Evolutionary conservation across 2,888 invertebrate genomes (phyloP).

Genomic region (Cataglyphis rosenhaueri): DNA sequence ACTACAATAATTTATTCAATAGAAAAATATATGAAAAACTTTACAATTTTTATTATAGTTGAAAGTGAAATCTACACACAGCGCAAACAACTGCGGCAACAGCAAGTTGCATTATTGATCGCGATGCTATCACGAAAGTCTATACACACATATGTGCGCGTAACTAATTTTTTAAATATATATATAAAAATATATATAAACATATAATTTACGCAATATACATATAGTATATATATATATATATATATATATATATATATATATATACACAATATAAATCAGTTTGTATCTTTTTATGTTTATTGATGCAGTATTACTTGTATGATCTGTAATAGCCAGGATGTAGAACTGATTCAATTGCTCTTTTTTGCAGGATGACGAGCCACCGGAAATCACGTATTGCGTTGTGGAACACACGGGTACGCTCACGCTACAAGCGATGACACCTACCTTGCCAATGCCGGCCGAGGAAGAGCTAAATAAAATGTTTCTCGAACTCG

Average conservation of each 20-base stretch:
- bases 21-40: not conserved
- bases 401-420: conserved; percentile 97
- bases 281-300: not conserved
- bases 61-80: conserved; percentile 50
- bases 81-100: conserved; percentile 28
- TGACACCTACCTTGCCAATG: conserved; percentile 97
- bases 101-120: conserved; percentile 25
- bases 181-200: no score
- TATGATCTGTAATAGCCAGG: not conserved
- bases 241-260: not conserved
- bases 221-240: no score
- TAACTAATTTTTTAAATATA: not conserved
- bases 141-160: not conserved
- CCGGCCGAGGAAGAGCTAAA: conserved; percentile 97
- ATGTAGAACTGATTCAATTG: not conserved
- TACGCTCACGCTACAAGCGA: conserved; percentile 93
- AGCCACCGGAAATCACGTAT: conserved; percentile 98
- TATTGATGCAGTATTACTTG: not conserved
- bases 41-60: conserved; percentile 51
- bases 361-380: conserved; percentile 90
- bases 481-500: conserved; percentile 97
- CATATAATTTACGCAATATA: not conserved
- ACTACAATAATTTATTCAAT: conserved; percentile 16
- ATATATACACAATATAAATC: no score
- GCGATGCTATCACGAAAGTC: conserved; percentile 13